Percentiles rank a stretch among this genome's conserved stretches.
These are phyloP conservation scores for Mnemiopsis leidyi DNA, from an alignment of 37 sponge, comb jelly and placozoan species.

Conservation along the genomic window DNA sequence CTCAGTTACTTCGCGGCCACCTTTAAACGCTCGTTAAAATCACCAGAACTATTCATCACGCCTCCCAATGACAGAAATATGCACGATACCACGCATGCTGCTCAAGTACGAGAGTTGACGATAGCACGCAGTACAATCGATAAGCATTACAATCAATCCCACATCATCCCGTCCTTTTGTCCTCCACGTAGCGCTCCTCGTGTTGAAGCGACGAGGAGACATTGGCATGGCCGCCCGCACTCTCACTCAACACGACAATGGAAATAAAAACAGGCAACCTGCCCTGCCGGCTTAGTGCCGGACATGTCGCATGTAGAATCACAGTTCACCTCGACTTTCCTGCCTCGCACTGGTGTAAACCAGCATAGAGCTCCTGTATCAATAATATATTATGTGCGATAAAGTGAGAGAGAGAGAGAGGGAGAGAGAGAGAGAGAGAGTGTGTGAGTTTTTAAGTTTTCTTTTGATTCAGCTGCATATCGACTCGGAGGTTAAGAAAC, in stretches of 20 bases:
- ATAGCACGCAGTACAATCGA: too few species aligned
- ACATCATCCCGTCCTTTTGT: too few species aligned
- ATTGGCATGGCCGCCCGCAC: neutral
- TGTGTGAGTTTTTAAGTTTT: neutral
- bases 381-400: neutral
- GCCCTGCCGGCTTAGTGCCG: neutral
- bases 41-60: neutral
- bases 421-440: too few species aligned
- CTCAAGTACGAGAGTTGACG: too few species aligned
- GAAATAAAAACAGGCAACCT: neutral
- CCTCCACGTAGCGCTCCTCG: too few species aligned
- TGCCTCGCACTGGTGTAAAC: neutral
- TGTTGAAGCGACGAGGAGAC: neutral
- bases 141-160: neutral
- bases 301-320: neutral
- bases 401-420: neutral
- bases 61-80: neutral
- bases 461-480: neutral
- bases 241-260: neutral
- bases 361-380: neutral
- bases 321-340: neutral
- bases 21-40: neutral
- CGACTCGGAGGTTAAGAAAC: too few species aligned
- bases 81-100: neutral
- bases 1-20: neutral